phyloP scores from a whole-genome alignment of 2,797 vertebrate genomes.

The Mycteria americana region DNA sequence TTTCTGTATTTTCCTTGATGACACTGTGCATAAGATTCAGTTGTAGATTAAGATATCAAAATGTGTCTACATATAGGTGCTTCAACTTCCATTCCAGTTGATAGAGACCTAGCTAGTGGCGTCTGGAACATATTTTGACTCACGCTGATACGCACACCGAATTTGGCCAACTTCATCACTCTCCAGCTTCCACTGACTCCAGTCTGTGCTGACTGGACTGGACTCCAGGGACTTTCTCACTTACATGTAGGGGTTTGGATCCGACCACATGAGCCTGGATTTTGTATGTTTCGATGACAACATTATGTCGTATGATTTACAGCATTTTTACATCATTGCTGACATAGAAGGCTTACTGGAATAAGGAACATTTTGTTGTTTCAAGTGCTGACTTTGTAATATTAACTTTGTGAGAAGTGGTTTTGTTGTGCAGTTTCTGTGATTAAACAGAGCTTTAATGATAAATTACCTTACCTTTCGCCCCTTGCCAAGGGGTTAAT shows the following conservation, averaged over 20 bases:
- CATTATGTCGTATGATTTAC: not conserved
- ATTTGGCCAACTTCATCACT: not conserved
- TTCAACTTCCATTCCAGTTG: not conserved
- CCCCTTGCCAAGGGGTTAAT: not conserved
- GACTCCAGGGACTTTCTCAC: not conserved
- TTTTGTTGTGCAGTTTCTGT: not conserved
- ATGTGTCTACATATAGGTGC: not conserved
- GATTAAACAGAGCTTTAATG: not conserved
- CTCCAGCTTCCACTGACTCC: not conserved
- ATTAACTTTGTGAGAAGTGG: not conserved
- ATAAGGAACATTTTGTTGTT: not conserved
- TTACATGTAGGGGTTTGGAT: not conserved
- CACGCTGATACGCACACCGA: rapidly evolving
- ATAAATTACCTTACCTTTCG: not conserved
- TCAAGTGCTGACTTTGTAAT: not conserved
- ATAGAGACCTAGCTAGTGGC: not conserved
- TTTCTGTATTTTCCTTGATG: not conserved
- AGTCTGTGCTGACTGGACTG: not conserved
- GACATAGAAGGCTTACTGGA: not conserved
- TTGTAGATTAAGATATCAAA: not conserved
- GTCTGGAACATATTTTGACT: not conserved
- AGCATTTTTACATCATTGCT: not conserved
- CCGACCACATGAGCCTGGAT: not conserved
- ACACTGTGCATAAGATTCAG: not conserved
- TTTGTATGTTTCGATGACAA: not conserved